These are phyloP conservation scores for Temnothorax curvispinosus DNA, from an alignment of 1,140 invertebrate species.

Conservation along the genomic window DNA sequence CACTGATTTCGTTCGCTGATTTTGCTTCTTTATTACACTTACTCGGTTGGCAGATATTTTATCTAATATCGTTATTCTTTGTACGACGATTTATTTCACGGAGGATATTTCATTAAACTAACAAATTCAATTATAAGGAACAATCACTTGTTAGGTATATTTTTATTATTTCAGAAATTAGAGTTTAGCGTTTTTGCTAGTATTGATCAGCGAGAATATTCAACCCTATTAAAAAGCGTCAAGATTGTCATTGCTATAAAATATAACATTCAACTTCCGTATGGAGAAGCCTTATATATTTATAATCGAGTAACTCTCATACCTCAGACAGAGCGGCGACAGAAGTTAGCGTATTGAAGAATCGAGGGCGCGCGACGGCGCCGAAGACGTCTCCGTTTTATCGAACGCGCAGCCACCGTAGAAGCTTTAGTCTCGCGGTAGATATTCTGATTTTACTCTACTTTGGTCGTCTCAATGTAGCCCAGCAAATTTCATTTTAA, in stretches of 20 bases:
- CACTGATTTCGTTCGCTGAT: background rate
- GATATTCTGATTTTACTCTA: constrained; percentile 76
- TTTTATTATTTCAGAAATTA: background rate
- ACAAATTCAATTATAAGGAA: background rate
- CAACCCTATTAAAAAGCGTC: background rate
- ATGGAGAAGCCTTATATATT: constrained; percentile 56
- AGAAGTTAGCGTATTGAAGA: constrained; percentile 60
- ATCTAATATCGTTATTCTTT: background rate
- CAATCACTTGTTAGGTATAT: background rate
- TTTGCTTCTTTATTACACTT: background rate
- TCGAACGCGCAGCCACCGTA: constrained; percentile 73
- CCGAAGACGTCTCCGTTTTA: constrained; percentile 77
- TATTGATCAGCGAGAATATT: background rate
- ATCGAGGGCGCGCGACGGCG: constrained; percentile 74
- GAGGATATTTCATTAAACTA: background rate
- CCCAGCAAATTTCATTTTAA: constrained; percentile 20
- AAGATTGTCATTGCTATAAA: constrained; percentile 6
- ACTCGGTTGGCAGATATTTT: background rate
- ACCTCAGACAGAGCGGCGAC: constrained; percentile 63
- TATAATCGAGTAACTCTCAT: constrained; percentile 64
- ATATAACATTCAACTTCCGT: constrained; percentile 5
- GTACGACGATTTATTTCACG: background rate
- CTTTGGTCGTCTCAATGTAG: background rate
- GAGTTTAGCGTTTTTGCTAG: background rate
- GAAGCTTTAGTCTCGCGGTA: constrained; percentile 66